Base-by-base conservation (phyloP, 1,140 invertebrate genomes). In the Saxidomus purpurata region DNA sequence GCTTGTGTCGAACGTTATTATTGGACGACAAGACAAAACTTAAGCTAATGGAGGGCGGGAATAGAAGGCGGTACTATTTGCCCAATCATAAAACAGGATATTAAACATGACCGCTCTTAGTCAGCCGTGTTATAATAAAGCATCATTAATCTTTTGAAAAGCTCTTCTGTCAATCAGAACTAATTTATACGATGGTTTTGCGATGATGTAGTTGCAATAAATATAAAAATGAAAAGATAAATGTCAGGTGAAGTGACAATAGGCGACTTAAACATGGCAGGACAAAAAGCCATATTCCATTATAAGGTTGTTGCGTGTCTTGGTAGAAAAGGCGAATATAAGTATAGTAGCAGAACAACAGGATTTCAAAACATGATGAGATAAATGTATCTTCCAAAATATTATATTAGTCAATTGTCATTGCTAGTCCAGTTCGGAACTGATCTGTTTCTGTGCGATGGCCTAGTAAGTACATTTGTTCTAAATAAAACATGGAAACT, bases 101-200 rank as follows among this genome's bases (percentile, higher is more conserved):
- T 43, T 61, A 22, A 77, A 52, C n/a, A 47, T 25, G 49, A 22
- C 55, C 80, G 47, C 19, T 63, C 79, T 83, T 84, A 83, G 87
- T 89, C 87, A 84, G 69, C 87, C 71, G 71, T 76, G 80, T 84
- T 76, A 71, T 88, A 49, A 89, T 77, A 67, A 89, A 89, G 63
- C 47, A 69, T 74, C 81, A 89, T 89, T 82, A 89, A 89, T 89
- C 87, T 83, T 84, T 77, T 55, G 59, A 76, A 89, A 82, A 82
- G 79, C 87, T 89, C 77, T 89, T 74, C 79, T 89, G 87, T 89
- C 87, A 89, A 89, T 89, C 87, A 89, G 34, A 89, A 89, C 79
- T 89, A 89, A 89, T 89, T 89, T 89, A 89, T 89, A 89, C 79
- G 80, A 76, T 89, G 52, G 87, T 71, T 77, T 89, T 76, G 80